These are phyloP conservation scores for Grantiella picta DNA, from an alignment of 2,113 vertebrate genomes.

Conservation along the genomic window DNA sequence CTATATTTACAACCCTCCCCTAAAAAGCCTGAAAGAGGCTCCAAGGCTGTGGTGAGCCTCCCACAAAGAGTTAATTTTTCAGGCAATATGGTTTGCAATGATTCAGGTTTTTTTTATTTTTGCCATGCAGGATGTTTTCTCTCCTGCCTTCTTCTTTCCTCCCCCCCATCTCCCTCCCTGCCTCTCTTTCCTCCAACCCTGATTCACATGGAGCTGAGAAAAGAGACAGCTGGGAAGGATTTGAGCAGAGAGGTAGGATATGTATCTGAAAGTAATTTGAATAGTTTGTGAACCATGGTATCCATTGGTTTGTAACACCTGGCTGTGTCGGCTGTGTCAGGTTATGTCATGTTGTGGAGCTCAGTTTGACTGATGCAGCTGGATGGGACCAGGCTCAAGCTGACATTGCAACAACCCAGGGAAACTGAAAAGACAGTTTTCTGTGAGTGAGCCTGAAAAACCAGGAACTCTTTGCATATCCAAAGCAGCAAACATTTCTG, in stretches of 20 bases:
- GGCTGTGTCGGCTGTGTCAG: constrained; percentile 40
- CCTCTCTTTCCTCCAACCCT: background rate
- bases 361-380: constrained; percentile 52
- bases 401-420: constrained; percentile 9
- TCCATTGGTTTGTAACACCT: constrained; percentile 55
- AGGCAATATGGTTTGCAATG: background rate
- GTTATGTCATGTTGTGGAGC: constrained; percentile 39
- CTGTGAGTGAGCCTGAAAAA: background rate
- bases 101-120: background rate
- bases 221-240: constrained; percentile 22
- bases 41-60: accelerated
- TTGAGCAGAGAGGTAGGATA: constrained; percentile 8
- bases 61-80: constrained; percentile 20
- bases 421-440: constrained; percentile 15
- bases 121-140: background rate
- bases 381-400: background rate
- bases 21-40: background rate
- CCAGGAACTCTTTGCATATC: background rate
- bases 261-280: constrained; percentile 59
- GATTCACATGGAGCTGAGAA: constrained; percentile 21
- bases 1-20: background rate
- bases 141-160: background rate
- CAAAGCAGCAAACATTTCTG: background rate
- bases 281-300: constrained; percentile 56
- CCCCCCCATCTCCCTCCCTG: too few species aligned